Conservation (phyloP, 2,797 vertebrate genomes). For the Merluccius polli region DNA sequence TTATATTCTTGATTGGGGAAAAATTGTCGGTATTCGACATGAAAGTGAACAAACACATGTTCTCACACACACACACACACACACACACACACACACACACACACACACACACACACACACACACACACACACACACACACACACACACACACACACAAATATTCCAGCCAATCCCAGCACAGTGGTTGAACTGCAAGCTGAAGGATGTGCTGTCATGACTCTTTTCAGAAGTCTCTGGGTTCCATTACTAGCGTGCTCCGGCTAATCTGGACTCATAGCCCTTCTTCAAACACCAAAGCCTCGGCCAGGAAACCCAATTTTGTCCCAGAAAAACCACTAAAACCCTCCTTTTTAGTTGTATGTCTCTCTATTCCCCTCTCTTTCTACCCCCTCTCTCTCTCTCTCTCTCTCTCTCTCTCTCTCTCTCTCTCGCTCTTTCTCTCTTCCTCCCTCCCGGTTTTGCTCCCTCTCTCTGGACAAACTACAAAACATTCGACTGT, state of each 20-base stretch:
- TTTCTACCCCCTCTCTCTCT: not conserved
- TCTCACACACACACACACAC: not conserved
- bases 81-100: conserved; percentile 8
- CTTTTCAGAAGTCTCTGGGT: conserved; percentile 54
- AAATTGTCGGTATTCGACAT: not conserved
- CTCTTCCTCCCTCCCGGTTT: no score
- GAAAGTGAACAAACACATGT: not conserved
- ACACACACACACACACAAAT: not conserved
- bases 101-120: conserved; percentile 4
- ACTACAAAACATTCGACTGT: no score
- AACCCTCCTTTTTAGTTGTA: conserved; percentile 28
- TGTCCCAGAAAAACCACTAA: conserved; percentile 43
- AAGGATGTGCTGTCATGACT: conserved; percentile 39
- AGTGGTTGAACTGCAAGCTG: conserved; percentile 19
- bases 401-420: not conserved
- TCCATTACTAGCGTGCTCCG: conserved; percentile 62
- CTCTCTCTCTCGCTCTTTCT: no score
- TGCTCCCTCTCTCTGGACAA: not conserved
- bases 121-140: conserved; percentile 1
- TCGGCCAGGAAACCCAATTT: conserved; percentile 61
- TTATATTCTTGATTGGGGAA: not conserved
- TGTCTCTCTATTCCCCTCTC: not conserved
- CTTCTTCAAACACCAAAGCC: conserved; percentile 65
- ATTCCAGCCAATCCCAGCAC: not conserved
- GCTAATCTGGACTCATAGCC: conserved; percentile 62